Evolutionary conservation across 2,888 invertebrate species (phyloP).

Genomic region (Drosophila ezoana): DNA sequence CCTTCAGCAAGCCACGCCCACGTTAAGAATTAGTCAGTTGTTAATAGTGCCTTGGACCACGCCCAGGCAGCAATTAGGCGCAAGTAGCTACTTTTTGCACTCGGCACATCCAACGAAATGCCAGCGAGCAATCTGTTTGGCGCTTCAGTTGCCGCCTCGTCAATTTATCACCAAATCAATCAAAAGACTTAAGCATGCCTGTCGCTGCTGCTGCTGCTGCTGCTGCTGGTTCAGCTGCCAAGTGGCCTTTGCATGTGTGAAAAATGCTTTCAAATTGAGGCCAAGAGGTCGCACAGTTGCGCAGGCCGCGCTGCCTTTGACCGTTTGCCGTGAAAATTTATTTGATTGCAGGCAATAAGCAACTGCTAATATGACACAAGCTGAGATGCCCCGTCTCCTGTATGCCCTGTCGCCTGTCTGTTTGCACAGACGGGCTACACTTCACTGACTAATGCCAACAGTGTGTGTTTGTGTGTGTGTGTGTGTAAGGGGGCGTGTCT

Average conservation of each 20-base stretch:
- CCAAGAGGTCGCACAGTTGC: slow-evolving; percentile 45
- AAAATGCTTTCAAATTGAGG: slow-evolving; percentile 63
- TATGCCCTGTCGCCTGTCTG: slow-evolving; percentile 35
- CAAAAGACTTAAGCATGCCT: slow-evolving; percentile 62
- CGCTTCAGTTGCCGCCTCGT: slow-evolving; percentile 69
- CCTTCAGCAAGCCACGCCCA: not conserved
- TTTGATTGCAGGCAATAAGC: slow-evolving; percentile 78
- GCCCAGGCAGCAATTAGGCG: slow-evolving; percentile 57
- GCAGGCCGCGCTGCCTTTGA: slow-evolving; percentile 55
- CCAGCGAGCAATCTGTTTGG: slow-evolving; percentile 67
- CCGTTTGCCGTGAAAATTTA: slow-evolving; percentile 77
- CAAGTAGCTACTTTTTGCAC: slow-evolving; percentile 20
- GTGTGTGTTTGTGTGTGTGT: not conserved
- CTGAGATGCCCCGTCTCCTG: slow-evolving; percentile 36
- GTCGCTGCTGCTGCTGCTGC: slow-evolving; percentile 10
- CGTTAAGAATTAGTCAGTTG: slow-evolving; percentile 29
- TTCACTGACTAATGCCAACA: slow-evolving; percentile 57
- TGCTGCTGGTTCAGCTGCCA: slow-evolving; percentile 14
- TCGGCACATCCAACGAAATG: slow-evolving; percentile 51
- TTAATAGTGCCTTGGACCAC: slow-evolving; percentile 36
- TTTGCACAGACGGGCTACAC: slow-evolving; percentile 47
- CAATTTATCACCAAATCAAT: slow-evolving; percentile 80
- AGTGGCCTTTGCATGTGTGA: slow-evolving; percentile 55
- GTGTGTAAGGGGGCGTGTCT: slow-evolving; percentile 40
- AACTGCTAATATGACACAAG: slow-evolving; percentile 77